Percentiles rank a stretch among this genome's conserved stretches.
phyloP scores from a whole-genome alignment of 2,797 vertebrate species.

The Limnodromus scolopaceus region DNA sequence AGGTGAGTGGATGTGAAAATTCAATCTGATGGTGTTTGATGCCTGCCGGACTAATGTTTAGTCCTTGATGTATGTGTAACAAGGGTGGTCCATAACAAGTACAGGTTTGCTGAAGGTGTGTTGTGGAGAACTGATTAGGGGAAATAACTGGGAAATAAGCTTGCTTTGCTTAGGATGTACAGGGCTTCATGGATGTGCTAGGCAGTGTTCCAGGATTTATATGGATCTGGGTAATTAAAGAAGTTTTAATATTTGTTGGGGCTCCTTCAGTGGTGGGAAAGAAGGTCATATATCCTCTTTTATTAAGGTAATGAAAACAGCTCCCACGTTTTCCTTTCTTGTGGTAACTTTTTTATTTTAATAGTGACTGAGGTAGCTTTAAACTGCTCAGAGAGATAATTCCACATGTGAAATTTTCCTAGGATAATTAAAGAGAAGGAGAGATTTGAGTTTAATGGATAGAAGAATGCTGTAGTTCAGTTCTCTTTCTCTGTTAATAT shows the following conservation, averaged over 20 bases:
- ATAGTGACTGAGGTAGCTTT: not conserved
- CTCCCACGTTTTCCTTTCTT: not conserved
- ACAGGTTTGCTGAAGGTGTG: not conserved
- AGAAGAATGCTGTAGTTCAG: not conserved
- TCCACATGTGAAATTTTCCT: not conserved
- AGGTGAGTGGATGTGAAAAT: not conserved
- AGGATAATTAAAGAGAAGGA: not conserved
- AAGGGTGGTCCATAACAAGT: not conserved
- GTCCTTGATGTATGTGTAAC: not conserved
- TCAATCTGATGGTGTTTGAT: not conserved
- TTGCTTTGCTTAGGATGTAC: not conserved
- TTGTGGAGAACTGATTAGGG: not conserved
- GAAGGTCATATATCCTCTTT: not conserved
- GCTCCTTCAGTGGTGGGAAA: not conserved
- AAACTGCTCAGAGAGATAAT: not conserved
- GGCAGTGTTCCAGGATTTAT: not conserved
- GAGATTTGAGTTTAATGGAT: not conserved
- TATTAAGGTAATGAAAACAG: not conserved
- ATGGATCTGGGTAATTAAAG: not conserved
- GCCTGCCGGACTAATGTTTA: not conserved
- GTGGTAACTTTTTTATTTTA: not conserved
- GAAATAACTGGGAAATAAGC: not conserved
- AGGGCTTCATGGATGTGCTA: not conserved
- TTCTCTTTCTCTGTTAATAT: not conserved
- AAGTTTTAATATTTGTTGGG: not conserved